phyloP scores from a whole-genome alignment of 2,113 vertebrate genomes.

The Prunella himalayana region DNA sequence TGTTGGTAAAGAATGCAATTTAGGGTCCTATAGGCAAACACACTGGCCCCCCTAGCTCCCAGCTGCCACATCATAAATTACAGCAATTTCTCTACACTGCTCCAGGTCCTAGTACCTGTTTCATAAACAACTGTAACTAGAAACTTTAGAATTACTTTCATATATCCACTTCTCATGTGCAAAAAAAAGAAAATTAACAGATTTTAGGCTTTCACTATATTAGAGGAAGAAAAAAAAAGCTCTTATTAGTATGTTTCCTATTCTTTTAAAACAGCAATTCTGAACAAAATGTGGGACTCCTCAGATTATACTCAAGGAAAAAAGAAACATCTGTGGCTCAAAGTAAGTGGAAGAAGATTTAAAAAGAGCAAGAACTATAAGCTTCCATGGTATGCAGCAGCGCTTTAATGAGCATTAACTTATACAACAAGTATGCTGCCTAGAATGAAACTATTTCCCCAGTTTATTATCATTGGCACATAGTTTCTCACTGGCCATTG shows the following conservation, averaged over 20 bases:
- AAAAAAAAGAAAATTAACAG: neutral
- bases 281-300: neutral
- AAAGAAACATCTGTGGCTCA: neutral
- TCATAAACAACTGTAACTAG: neutral
- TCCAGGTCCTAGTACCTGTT: neutral
- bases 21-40: neutral
- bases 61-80: neutral
- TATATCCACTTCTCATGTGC: neutral
- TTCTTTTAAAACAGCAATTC: neutral
- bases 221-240: neutral
- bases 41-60: accelerated
- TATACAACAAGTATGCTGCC: neutral
- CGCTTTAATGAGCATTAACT: neutral
- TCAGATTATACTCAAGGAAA: neutral
- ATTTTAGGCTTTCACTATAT: neutral
- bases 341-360: neutral
- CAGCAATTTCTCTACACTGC: neutral
- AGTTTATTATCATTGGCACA: neutral
- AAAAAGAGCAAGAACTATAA: neutral
- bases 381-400: neutral
- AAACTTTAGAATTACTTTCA: neutral
- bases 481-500: neutral
- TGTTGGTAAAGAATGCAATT: neutral
- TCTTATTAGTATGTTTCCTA: neutral
- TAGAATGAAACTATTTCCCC: neutral